Base-by-base conservation (phyloP, 1,140 invertebrate species). In the Drosophila ohnishii region DNA sequence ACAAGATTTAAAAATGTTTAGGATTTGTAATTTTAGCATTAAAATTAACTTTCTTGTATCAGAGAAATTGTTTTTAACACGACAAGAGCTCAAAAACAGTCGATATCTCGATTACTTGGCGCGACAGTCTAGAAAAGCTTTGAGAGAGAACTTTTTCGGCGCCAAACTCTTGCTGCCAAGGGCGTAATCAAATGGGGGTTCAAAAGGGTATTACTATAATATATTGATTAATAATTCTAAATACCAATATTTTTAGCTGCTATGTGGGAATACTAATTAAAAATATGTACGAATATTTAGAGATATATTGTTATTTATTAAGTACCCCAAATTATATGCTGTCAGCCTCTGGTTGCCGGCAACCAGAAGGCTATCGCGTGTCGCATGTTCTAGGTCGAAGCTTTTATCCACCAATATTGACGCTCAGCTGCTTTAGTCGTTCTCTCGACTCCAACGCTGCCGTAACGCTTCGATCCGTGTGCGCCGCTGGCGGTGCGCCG, bases 371-470 rank as follows among this genome's bases (percentile, higher is more conserved):
- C 25, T 28, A 28, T 42, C 34, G 14, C 40, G 14, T 48, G 59
- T 37, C 30, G 10, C 22, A 48, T 30, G 44, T 67, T 65, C 64
- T 65, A 28, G 11, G 44, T 34, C 11, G 37, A 16, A 72, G 69
- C 70, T 72, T 72, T 73, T 60, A 32, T 19, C 48, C 37, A 69
- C 19, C 37, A 69, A 58, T 28, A 50, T 28, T 40, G 32, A 11
- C n/a, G 11, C 47, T 39, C 60, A 48, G 63, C 40, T 64, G 64
- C 9, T 42, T 60, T 30, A 60, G 67, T 71, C 45, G 51, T 47
- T 35, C 30, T 70, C 25, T 10, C 48, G 25, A 65, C 48, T 70
- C 40, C 69, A 70, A 51, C 32, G 53, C 32, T 37, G 44, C 65
- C 64, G 16, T 32, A 59, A 25, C 40, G 42, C 32, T 57, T 28